Percentiles rank a stretch among this genome's conserved stretches.
phyloP scores from a whole-genome alignment of 2,888 invertebrate genomes.

The Eristalinus aeneus region DNA sequence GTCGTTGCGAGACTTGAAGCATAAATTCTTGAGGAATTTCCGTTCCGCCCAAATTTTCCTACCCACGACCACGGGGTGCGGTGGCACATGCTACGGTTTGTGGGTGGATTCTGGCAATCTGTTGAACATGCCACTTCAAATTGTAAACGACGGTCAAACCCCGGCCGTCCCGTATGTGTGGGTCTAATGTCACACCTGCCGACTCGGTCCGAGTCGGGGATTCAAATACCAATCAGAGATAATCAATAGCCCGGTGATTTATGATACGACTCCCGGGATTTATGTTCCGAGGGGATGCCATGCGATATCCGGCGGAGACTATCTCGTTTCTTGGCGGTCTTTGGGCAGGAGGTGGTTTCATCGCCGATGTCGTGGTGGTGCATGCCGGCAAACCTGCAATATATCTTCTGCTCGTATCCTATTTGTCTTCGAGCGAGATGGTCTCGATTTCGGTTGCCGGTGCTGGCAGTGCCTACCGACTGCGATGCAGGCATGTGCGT shows the following conservation, averaged over 20 bases:
- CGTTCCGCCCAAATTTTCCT: background rate
- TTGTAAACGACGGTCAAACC: background rate
- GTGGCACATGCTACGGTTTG: background rate
- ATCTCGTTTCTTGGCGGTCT: constrained; percentile 12
- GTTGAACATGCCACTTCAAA: background rate
- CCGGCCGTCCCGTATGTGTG: background rate
- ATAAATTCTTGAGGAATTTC: background rate
- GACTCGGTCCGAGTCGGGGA: background rate
- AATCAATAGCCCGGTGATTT: constrained; percentile 62
- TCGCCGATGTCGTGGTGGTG: constrained; percentile 26
- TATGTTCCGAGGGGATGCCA: constrained; percentile 41
- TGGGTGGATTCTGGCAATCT: background rate
- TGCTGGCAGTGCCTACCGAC: too few species aligned
- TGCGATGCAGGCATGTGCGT: constrained; percentile 20
- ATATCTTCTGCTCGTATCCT: constrained; percentile 39
- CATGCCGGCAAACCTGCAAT: constrained; percentile 50
- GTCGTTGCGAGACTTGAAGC: background rate
- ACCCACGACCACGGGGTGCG: background rate
- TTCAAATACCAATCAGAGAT: constrained; percentile 51
- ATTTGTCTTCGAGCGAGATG: constrained; percentile 50
- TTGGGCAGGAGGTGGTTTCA: constrained; percentile 5
- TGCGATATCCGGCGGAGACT: constrained; percentile 18
- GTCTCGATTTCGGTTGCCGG: constrained; percentile 35
- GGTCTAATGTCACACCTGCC: background rate
- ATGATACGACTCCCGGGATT: constrained; percentile 43